Evolutionary conservation across 2,888 invertebrate genomes (phyloP).

Genomic region (Acleris literana): DNA sequence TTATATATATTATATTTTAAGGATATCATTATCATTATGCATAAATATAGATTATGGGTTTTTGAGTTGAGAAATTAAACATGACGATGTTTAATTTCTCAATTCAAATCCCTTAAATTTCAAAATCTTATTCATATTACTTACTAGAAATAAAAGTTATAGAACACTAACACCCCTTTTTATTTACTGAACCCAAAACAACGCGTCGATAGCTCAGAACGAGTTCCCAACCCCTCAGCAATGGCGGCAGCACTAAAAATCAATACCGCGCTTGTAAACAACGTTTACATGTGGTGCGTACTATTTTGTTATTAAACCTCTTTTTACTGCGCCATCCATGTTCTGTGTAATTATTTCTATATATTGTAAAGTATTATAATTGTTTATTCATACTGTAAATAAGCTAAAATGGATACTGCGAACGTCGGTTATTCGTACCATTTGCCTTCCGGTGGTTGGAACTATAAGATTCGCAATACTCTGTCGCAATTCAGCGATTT

Average conservation of each 20-base stretch:
- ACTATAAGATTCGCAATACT: slow-evolving; percentile 89
- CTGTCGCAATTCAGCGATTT: slow-evolving; percentile 95
- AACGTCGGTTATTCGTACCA: slow-evolving; percentile 93
- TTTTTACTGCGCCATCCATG: slow-evolving; percentile 58
- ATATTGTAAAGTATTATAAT: slow-evolving; percentile 38
- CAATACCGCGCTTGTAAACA: slow-evolving; percentile 81
- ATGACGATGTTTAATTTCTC: neutral
- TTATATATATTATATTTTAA: too few species aligned
- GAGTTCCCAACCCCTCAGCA: neutral
- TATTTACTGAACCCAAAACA: neutral
- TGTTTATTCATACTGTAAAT: slow-evolving; percentile 38
- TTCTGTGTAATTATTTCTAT: slow-evolving; percentile 63
- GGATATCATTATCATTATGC: too few species aligned
- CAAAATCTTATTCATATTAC: too few species aligned
- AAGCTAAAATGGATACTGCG: slow-evolving; percentile 76
- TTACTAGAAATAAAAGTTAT: too few species aligned
- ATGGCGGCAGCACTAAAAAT: slow-evolving; percentile 57
- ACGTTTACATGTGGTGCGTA: slow-evolving; percentile 63
- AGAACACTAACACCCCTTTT: neutral
- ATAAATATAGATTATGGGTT: too few species aligned
- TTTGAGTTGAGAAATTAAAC: too few species aligned
- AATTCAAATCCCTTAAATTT: neutral
- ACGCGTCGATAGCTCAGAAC: neutral
- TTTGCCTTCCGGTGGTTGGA: slow-evolving; percentile 90
- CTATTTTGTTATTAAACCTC: slow-evolving; percentile 51